These are phyloP conservation scores for Acutogordius australiensis DNA, from an alignment of 2,888 invertebrate species.

Conservation along the genomic window DNA sequence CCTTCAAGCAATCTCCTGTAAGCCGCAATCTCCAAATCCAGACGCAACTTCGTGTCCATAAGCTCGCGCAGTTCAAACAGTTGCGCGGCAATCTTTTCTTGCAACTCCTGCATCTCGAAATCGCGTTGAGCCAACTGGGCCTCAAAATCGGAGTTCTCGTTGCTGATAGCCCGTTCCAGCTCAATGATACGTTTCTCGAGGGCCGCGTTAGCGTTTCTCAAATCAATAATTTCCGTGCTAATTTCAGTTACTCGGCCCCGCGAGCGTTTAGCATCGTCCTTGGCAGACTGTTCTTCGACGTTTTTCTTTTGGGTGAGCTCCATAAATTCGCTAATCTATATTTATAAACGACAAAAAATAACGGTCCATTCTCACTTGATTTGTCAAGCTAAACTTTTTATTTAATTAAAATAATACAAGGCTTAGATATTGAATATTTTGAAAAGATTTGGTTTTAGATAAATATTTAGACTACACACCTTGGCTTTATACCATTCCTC, in stretches of 20 bases:
- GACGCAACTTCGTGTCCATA: conserved; percentile 28
- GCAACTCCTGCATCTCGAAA: conserved; percentile 13
- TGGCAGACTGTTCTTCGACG: conserved; percentile 5
- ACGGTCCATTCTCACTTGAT: too few relatives aligned
- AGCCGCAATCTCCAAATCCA: conserved; percentile 30
- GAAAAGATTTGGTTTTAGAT: not conserved
- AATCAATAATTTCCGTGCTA: conserved; percentile 12
- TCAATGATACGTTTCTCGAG: conserved; percentile 9
- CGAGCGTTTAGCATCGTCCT: conserved; percentile 10
- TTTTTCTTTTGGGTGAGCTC: conserved; percentile 12
- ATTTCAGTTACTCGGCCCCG: conserved; percentile 10
- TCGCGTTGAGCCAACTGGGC: conserved; percentile 9
- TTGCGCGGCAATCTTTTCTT: conserved; percentile 12
- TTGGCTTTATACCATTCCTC: conserved; percentile 29
- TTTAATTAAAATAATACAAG: too few relatives aligned
- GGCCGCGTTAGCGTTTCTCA: conserved; percentile 2
- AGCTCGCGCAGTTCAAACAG: conserved; percentile 21
- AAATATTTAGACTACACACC: too few relatives aligned
- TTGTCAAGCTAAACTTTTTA: too few relatives aligned
- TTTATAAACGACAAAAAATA: too few relatives aligned
- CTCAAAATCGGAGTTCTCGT: conserved; percentile 11
- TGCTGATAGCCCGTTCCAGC: conserved; percentile 5
- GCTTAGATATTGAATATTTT: not conserved
- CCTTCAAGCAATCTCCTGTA: conserved; percentile 30
- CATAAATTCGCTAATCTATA: conserved; percentile 11